Percentiles rank a stretch among this genome's conserved stretches.
phyloP scores from a whole-genome alignment of 2,888 invertebrate genomes.

The Vesta saturnalis region DNA sequence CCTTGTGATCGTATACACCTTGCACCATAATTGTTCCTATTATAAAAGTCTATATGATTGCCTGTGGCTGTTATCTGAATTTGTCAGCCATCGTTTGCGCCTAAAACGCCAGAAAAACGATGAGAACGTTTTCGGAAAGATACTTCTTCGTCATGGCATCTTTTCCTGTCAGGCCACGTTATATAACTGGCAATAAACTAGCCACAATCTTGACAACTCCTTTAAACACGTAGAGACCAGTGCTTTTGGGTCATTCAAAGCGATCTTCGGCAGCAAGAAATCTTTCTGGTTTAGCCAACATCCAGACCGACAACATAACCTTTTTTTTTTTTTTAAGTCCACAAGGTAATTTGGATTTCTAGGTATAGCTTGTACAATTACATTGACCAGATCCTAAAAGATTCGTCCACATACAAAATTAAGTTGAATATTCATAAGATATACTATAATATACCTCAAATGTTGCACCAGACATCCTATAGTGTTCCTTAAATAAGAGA shows the following conservation, averaged over 20 bases:
- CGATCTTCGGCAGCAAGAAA: constrained; percentile 7
- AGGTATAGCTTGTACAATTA: no score
- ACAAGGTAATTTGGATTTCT: no score
- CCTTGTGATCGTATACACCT: constrained; percentile 13
- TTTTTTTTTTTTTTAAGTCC: not conserved
- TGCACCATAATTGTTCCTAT: constrained; percentile 23
- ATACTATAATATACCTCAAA: no score
- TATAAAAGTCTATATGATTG: constrained; percentile 25
- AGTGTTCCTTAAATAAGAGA: no score
- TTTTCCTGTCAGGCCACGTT: not conserved
- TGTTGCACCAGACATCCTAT: no score
- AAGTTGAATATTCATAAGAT: no score
- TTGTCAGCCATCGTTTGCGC: constrained; percentile 30
- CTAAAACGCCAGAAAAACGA: constrained; percentile 26
- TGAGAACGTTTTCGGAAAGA: constrained; percentile 1
- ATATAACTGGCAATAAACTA: not conserved
- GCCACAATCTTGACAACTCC: not conserved
- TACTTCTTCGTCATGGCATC: not conserved
- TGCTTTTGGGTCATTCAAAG: not conserved
- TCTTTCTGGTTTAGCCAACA: constrained; percentile 7
- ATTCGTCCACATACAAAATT: no score
- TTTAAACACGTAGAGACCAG: not conserved
- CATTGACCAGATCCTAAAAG: no score
- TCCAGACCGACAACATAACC: not conserved
- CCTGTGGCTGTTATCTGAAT: constrained; percentile 28